These are phyloP conservation scores for Cyrtodaria siliqua DNA, from an alignment of 2,888 invertebrate species.

Conservation along the genomic window DNA sequence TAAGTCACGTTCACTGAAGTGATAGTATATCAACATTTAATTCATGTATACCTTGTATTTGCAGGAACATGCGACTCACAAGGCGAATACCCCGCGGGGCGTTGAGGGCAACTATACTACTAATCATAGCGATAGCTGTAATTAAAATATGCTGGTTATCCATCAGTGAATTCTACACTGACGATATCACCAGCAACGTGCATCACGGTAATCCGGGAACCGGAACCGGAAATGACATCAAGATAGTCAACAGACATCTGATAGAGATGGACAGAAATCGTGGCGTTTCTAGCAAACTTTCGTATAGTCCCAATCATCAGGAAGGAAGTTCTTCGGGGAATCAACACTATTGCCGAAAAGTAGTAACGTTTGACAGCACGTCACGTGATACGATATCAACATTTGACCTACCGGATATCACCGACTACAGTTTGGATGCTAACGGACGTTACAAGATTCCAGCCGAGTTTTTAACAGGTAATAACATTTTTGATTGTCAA, in stretches of 20 bases:
- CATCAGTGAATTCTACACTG: not conserved
- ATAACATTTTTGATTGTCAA: too few relatives aligned
- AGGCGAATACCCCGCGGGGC: not conserved
- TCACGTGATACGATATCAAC: conserved; percentile 36
- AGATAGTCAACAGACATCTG: too few relatives aligned
- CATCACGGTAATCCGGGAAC: too few relatives aligned
- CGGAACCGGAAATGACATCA: too few relatives aligned
- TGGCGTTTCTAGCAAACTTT: too few relatives aligned
- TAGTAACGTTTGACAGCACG: conserved; percentile 12
- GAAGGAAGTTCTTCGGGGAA: too few relatives aligned
- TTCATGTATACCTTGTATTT: not conserved
- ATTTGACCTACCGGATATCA: conserved; percentile 40
- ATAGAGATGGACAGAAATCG: too few relatives aligned
- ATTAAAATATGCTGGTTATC: not conserved
- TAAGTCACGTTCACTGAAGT: too few relatives aligned
- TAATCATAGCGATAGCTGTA: not conserved
- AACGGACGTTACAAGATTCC: conserved; percentile 39
- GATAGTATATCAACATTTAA: too few relatives aligned
- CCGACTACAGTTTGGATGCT: conserved; percentile 39
- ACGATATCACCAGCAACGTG: too few relatives aligned
- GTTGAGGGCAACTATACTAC: not conserved
- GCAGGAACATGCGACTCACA: not conserved
- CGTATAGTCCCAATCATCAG: too few relatives aligned
- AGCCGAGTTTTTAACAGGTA: conserved; percentile 8
- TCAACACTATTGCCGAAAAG: conserved; percentile 11